Base-by-base conservation (phyloP, 2,113 vertebrate species). In the Zootoca vivipara region DNA sequence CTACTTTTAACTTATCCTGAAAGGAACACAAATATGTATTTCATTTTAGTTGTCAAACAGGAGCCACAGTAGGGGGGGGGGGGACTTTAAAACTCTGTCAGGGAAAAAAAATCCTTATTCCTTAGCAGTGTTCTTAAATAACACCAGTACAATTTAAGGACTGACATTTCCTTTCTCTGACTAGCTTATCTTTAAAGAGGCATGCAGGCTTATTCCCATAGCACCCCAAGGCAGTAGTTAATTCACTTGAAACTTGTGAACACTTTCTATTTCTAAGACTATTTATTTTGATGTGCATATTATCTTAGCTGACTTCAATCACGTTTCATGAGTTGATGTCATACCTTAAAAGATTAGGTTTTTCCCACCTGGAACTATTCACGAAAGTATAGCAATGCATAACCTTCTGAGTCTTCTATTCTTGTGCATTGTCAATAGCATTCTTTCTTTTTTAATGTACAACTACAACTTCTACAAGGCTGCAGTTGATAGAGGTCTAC, bases 151-250 rank as follows among this genome's bases (percentile, higher is more conserved):
- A 94, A 94, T 90, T 91, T 93, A 90, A 95, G 93, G 93, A 95
- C 95, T 96, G 96, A 96, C 96, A 96, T 96, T 97, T 97, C 96
- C 97, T 96, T 96, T 96, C 93, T 93, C 86, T 95, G 95, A 95
- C 94, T 95, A 2, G 0, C 94, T 97, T 93, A 94, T 95, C 95
- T 95, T 65, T 96, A 95, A 95, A 95, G 95, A 95, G 92, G 87
- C 90, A 88, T 42, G 91, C 92, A 95, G 91, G 96, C 96, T 95
- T 95, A 93, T 42, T 93, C 88, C 92, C 90, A 56, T 91, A 94
- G 91, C 91, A 93, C 95, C 95, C 91, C 75, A 94, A 93, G 93
- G 93, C 95, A 94, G 89, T 92, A 90, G 93, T 95, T 94, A 87
- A 93, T 94, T 96, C 92, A 85, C 78, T 96, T 95, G 91, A 74